Conservation (phyloP, 1,140 invertebrate genomes). For the Drosophila sp. region DNA sequence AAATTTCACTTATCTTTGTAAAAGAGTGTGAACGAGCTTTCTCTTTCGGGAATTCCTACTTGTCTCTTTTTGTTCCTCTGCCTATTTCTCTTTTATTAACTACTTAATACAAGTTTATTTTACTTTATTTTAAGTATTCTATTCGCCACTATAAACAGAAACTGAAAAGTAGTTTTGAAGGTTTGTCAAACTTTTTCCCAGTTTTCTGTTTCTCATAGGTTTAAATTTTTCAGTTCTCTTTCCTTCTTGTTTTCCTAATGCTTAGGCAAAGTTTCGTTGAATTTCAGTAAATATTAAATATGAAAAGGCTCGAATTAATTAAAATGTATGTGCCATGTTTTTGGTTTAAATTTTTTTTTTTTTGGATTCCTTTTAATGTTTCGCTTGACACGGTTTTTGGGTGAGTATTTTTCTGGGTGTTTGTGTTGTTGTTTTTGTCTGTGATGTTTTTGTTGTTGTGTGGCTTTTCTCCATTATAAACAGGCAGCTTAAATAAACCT, state of each 20-base stretch:
- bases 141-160: not conserved
- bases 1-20: constrained; percentile 5
- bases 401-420: constrained; percentile 1
- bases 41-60: not conserved
- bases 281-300: constrained; percentile 72
- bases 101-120: constrained; percentile 29
- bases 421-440: not conserved
- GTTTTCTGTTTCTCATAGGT: not conserved
- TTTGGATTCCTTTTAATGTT: constrained; percentile 18
- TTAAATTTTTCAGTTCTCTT: not conserved
- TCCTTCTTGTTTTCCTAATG: not conserved
- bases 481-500: constrained; percentile 56
- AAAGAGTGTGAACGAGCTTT: not conserved
- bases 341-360: not conserved
- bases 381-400: constrained; percentile 18
- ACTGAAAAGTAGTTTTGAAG: not conserved
- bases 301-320: constrained; percentile 69
- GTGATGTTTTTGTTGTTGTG: constrained; percentile 15
- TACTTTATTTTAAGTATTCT: not conserved
- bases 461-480: constrained; percentile 47
- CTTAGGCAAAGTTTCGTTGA: constrained; percentile 48
- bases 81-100: constrained; percentile 21
- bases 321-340: constrained; percentile 72
- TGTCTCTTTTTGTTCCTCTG: constrained; percentile 39
- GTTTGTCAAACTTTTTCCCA: not conserved